Evolutionary conservation across 1,140 invertebrate species (phyloP).

Genomic region (Ctenoplectra terminalis): DNA sequence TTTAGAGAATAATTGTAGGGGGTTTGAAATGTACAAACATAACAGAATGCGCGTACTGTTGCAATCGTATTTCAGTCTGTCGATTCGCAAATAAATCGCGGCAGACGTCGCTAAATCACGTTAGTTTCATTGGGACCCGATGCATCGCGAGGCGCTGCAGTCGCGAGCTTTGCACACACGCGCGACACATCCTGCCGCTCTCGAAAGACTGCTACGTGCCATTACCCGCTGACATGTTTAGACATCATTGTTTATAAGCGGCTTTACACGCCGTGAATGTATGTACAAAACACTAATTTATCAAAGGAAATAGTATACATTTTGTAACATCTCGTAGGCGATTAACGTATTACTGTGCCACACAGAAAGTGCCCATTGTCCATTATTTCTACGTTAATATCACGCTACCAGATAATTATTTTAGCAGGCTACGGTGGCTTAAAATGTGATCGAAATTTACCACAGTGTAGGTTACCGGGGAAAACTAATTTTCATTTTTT

Average conservation of each 20-base stretch:
- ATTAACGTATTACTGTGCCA: not conserved
- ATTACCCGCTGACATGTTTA: constrained; percentile 28
- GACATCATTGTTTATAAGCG: constrained; percentile 38
- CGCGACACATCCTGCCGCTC: constrained; percentile 3
- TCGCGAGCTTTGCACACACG: constrained; percentile 5
- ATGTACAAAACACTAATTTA: constrained; percentile 12
- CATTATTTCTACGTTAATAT: not conserved
- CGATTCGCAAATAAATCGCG: constrained; percentile 38
- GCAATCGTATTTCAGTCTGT: not conserved
- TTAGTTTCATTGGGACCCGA: not conserved
- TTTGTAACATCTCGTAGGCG: not conserved
- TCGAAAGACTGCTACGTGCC: constrained; percentile 36
- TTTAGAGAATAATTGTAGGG: too few relatives aligned
- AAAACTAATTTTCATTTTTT: too few relatives aligned
- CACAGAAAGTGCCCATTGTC: not conserved
- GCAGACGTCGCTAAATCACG: constrained; percentile 38
- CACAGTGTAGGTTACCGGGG: too few relatives aligned
- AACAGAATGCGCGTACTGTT: too few relatives aligned
- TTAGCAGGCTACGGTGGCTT: not conserved
- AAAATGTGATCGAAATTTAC: not conserved
- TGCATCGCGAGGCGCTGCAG: not conserved
- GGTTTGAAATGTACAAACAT: too few relatives aligned
- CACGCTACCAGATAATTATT: not conserved
- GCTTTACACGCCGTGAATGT: not conserved
- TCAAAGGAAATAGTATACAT: constrained; percentile 21